Base-by-base conservation (phyloP, 92 coral and sea anemone genomes). In the Isaurus tuberculatus region DNA sequence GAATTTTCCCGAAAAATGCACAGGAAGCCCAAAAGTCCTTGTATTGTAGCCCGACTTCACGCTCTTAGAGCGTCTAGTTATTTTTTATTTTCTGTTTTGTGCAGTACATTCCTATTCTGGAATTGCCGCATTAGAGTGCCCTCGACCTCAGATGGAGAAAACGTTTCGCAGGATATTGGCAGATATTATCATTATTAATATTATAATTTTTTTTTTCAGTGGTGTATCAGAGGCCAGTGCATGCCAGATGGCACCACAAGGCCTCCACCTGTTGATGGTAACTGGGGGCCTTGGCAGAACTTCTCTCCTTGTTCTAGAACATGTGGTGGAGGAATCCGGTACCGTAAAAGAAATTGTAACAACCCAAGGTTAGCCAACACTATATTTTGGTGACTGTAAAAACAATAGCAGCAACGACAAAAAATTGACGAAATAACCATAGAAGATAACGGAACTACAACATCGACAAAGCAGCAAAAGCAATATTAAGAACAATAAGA, bases 231-330 rank as follows among this genome's bases (percentile, higher is more conserved):
- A 26, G 97, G 97, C 30, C 27, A 79, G 23, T 95, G 98, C 65
- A 92, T 89, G 4, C 86, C 89, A 33, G 91, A 90, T 1, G 97
- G 94, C 1, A 51, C 90, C 53, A 86, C 89, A 36, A 44, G 89
- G 11, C 98, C 98, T 1, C 89, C 92, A 17, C 87, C 98, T 9
- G 65, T 92, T 37, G 90, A 97, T 46, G 99, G 99, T 14, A 83
- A 71, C 36, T 97, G 99, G 99, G 92, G 99, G 0, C 20, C 91
- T 8, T 97, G 99, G 99, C 89, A 92, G 8, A 19, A 89, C 6
- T 89, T 86, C 46, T 86, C 92, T 28, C 25, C 84, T 7, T 97
- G 99, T 68, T 86, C 99, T 16, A 85, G 93, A 51, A 92, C 94
- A 8, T 97, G 99, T 86, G 97, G 98, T 4, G 95, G 94, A 46